phyloP scores from a whole-genome alignment of 2,888 invertebrate genomes.

The Drosophila mettleri region DNA sequence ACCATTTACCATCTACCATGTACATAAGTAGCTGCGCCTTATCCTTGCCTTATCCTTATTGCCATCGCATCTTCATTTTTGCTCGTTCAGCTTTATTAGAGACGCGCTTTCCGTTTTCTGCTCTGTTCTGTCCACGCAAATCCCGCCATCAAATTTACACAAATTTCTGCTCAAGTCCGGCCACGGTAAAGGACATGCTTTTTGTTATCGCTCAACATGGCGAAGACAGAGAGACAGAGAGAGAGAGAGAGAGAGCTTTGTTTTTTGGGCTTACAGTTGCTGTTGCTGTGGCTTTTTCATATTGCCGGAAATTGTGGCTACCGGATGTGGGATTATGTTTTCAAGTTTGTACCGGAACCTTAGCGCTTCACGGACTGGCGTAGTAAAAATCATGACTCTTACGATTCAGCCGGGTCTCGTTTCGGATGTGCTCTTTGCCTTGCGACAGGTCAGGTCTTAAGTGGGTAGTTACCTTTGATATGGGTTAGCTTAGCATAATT shows the following conservation, averaged over 20 bases:
- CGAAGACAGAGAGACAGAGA: too few relatives aligned
- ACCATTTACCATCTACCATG: conserved; percentile 41
- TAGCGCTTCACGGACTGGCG: conserved; percentile 44
- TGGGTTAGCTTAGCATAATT: conserved; percentile 33
- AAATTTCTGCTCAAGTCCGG: conserved; percentile 62
- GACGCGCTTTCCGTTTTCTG: conserved; percentile 28
- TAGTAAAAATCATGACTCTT: conserved; percentile 46
- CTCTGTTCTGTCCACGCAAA: conserved; percentile 52
- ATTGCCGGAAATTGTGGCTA: conserved; percentile 76
- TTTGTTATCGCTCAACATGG: conserved; percentile 57
- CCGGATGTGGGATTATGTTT: conserved; percentile 75
- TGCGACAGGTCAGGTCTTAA: conserved; percentile 34
- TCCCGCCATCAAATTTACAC: conserved; percentile 76
- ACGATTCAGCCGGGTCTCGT: conserved; percentile 33
- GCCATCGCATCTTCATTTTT: conserved; percentile 76
- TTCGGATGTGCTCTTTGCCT: conserved; percentile 15
- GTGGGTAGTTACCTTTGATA: conserved; percentile 17
- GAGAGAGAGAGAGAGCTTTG: conserved; percentile 51
- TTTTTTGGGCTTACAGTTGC: conserved; percentile 48
- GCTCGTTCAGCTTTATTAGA: conserved; percentile 71
- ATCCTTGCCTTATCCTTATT: conserved; percentile 70
- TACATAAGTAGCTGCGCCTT: conserved; percentile 53
- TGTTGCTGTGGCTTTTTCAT: conserved; percentile 67
- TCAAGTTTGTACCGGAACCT: conserved; percentile 72
- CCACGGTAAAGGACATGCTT: conserved; percentile 59